A percentile compares a stretch with the other conserved stretches of the same genome.
These are phyloP conservation scores for Lamproptera curius DNA, from an alignment of 2,888 invertebrate species.

Conservation along the genomic window DNA sequence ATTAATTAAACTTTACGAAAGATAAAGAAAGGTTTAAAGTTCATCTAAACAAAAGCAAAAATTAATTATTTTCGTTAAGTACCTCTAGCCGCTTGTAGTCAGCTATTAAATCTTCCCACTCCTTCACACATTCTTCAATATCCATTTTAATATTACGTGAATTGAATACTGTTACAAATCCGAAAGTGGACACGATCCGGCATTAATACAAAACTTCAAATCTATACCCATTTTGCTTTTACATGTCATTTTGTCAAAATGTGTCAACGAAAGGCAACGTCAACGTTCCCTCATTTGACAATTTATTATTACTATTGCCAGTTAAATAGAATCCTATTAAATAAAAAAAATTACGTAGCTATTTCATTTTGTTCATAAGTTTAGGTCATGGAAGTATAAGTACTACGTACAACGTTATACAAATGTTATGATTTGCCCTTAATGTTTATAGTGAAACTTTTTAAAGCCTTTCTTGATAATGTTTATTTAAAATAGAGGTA, in stretches of 20 bases:
- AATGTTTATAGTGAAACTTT: too few species aligned
- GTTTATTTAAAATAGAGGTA: too few species aligned
- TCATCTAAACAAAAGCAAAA: slow-evolving; percentile 8
- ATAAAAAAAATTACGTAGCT: too few species aligned
- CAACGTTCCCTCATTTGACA: too few species aligned
- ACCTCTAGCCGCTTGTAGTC: slow-evolving; percentile 92
- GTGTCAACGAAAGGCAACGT: neutral
- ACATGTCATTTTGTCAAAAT: slow-evolving; percentile 9
- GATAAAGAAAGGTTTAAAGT: slow-evolving; percentile 10
- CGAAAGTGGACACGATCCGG: slow-evolving; percentile 3
- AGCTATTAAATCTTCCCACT: slow-evolving; percentile 87
- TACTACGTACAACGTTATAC: too few species aligned
- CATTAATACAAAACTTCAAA: slow-evolving; percentile 10
- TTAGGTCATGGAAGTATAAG: too few species aligned
- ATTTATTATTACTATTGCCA: too few species aligned
- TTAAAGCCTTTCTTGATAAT: too few species aligned
- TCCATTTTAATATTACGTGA: slow-evolving; percentile 60
- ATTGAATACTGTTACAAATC: neutral
- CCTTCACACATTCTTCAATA: slow-evolving; percentile 81
- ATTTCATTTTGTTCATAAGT: too few species aligned
- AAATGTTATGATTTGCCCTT: too few species aligned
- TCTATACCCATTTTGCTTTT: slow-evolving; percentile 11
- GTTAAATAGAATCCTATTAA: too few species aligned
- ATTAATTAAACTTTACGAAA: neutral
- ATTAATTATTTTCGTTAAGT: slow-evolving; percentile 29